Evolutionary conservation across 2,113 vertebrate species (phyloP), one percentile per base, ranked within the genome.

Genomic region (Myotis lucifugus): DNA sequence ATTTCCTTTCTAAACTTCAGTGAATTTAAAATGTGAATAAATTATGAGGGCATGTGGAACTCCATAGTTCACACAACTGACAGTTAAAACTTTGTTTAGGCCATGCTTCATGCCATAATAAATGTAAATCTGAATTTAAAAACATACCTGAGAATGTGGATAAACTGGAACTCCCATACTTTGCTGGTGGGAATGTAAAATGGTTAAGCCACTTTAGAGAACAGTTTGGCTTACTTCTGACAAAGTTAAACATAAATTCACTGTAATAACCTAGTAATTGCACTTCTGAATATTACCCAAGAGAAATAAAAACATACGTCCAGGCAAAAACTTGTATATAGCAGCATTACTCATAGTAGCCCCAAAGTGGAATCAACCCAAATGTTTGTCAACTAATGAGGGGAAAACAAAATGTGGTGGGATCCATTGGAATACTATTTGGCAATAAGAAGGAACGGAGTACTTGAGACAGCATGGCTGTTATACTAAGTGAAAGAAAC

Each of bases 141-240:
- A 94, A 37, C 88, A 61, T 52, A 59, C n/a, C 85, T 12, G 40
- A 91, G 82, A 76, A 54, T 81, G 32, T 21, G 4, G 27, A 52
- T 52, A 79, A 48, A 74, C 6, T 79, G 37, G 37, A 37, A 40
- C 1, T 18, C 17, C 52, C 54, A 32, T 67, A 21, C 3, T 0
- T 70, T 37, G 29, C 2, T 25, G 4, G 48, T 81, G 25, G 69
- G 34, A 66, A 52, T 84, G 64, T 76, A 73, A 67, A 70, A 50
- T 56, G 34, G 56, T 32, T 48, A 48, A 40, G 25, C n/a, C 34
- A 70, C 52, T 61, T 85, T 74, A 48, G 14, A 83, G 76, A 66
- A 85, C 4, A 79, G 5, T 66, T 46, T 54, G 89, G 6, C 48
- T 85, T 85, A n/a, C 85, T 97, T 87, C 64, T 93, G 70, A 85